Conservation (phyloP, 1,140 invertebrate species). For the Pachypsylla venusta region DNA sequence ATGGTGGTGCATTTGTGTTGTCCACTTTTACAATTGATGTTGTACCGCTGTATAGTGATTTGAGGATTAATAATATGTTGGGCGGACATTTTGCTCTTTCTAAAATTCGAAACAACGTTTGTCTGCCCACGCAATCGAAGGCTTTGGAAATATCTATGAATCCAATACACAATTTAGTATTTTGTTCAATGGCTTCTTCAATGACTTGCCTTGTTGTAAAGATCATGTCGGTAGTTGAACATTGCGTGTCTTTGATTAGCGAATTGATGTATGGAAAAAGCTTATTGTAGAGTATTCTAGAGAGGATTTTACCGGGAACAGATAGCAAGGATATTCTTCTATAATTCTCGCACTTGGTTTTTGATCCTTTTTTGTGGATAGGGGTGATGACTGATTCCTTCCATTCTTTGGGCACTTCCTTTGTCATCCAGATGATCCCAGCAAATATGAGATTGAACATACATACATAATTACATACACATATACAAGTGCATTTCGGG, state of each 20-base stretch:
- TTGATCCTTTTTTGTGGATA: slow-evolving; percentile 25
- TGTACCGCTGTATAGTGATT: not conserved
- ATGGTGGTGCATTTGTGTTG: not conserved
- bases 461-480: not conserved
- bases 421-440: slow-evolving; percentile 12
- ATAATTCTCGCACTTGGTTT: slow-evolving; percentile 21
- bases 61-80: not conserved
- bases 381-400: slow-evolving; percentile 19
- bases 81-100: not conserved
- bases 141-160: not conserved
- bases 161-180: not conserved
- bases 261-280: not conserved
- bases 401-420: slow-evolving; percentile 22
- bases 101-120: not conserved
- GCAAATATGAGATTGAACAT: not conserved
- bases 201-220: not conserved
- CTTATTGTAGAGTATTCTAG: slow-evolving; percentile 10
- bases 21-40: not conserved
- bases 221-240: not conserved
- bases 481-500: no score
- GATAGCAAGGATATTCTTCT: slow-evolving; percentile 21
- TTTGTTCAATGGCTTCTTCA: not conserved
- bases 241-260: slow-evolving; percentile 5
- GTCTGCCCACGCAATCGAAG: not conserved
- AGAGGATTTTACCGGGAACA: slow-evolving; percentile 17